Conservation (phyloP, 2,888 invertebrate species). For the Autographa gamma region DNA sequence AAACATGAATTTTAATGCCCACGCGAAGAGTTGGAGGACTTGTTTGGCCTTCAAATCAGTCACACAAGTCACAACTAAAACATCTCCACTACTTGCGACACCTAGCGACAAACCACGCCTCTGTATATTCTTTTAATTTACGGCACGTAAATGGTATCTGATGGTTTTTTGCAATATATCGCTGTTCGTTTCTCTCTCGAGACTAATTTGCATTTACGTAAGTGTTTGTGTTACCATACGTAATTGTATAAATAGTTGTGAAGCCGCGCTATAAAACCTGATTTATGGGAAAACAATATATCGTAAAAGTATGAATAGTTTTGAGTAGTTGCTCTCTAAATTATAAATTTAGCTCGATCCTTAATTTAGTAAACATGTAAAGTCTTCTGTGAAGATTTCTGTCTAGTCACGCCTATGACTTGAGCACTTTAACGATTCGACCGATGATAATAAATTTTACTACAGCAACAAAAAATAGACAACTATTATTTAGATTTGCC, state of each 20-base stretch:
- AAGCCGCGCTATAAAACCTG: slow-evolving; percentile 12
- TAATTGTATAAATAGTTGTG: slow-evolving; percentile 10
- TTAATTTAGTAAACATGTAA: slow-evolving; percentile 9
- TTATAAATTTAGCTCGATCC: too few species aligned
- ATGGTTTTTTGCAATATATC: slow-evolving; percentile 47
- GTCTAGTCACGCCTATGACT: background rate
- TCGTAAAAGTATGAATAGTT: background rate
- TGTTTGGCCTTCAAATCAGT: slow-evolving; percentile 51
- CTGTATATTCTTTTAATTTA: slow-evolving; percentile 44
- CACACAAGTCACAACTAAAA: slow-evolving; percentile 46
- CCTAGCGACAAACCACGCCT: slow-evolving; percentile 53
- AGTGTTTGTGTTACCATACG: slow-evolving; percentile 26
- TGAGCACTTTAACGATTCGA: background rate
- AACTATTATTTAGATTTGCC: slow-evolving; percentile 30
- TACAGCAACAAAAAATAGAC: slow-evolving; percentile 11
- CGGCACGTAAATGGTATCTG: slow-evolving; percentile 28
- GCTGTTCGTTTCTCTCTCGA: slow-evolving; percentile 36
- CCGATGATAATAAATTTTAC: background rate
- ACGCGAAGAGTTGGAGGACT: slow-evolving; percentile 43
- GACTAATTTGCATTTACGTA: slow-evolving; percentile 53
- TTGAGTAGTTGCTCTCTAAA: too few species aligned
- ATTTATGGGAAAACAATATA: slow-evolving; percentile 16
- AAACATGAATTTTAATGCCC: slow-evolving; percentile 36
- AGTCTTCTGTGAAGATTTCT: background rate
- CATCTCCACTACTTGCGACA: slow-evolving; percentile 58